These are phyloP conservation scores for Drosophila nr. fundita DNA, from an alignment of 2,888 invertebrate species.

Conservation along the genomic window DNA sequence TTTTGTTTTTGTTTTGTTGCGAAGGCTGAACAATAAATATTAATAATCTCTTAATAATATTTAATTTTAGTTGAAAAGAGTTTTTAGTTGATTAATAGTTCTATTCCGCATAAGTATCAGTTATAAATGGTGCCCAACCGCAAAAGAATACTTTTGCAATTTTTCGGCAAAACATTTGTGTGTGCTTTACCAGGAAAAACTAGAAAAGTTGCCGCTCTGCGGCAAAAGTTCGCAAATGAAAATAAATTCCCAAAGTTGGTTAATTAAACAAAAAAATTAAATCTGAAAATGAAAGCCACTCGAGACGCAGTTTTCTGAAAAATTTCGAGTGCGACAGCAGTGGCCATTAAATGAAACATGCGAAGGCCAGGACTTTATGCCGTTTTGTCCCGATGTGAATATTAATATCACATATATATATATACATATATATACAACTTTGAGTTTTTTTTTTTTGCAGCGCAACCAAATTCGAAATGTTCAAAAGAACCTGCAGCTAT, in stretches of 20 bases:
- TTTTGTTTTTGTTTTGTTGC: background rate
- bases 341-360: conserved; percentile 56
- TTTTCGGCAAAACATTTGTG: conserved; percentile 35
- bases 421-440: background rate
- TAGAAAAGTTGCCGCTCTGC: conserved; percentile 43
- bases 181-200: conserved; percentile 16
- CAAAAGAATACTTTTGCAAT: conserved; percentile 27
- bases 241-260: conserved; percentile 68
- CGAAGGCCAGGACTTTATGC: background rate
- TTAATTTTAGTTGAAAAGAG: background rate
- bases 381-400: background rate
- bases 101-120: background rate
- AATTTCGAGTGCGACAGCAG: conserved; percentile 21
- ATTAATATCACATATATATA: background rate
- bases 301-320: conserved; percentile 22
- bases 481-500: conserved; percentile 38
- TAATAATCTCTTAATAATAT: background rate
- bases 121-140: conserved; percentile 5
- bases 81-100: background rate
- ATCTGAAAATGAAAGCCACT: conserved; percentile 30
- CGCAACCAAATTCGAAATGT: conserved; percentile 24
- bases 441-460: conserved; percentile 3
- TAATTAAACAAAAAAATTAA: conserved; percentile 60
- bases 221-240: conserved; percentile 65
- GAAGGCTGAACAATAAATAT: background rate